These are phyloP conservation scores for Lampropteryx suffumata DNA, from an alignment of 2,888 invertebrate species.

Conservation along the genomic window DNA sequence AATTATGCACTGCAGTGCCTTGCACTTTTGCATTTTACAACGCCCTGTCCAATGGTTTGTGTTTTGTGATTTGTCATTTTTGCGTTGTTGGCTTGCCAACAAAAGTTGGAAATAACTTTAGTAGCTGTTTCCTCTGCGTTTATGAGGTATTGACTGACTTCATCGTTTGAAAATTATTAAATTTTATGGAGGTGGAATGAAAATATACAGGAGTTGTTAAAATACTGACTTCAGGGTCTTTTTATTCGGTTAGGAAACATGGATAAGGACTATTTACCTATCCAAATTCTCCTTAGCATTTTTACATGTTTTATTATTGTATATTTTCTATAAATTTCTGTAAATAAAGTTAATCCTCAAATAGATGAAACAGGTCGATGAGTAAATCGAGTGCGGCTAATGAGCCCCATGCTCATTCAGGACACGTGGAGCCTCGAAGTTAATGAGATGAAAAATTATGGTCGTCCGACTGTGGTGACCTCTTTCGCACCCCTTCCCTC, in stretches of 20 bases:
- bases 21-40: slow-evolving; percentile 1
- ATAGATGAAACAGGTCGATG: slow-evolving; percentile 42
- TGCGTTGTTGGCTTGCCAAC: slow-evolving; percentile 22
- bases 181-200: background rate
- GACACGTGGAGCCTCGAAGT: slow-evolving; percentile 57
- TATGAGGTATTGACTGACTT: slow-evolving; percentile 18
- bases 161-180: slow-evolving; percentile 9
- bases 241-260: too few species aligned
- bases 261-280: too few species aligned
- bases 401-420: slow-evolving; percentile 67
- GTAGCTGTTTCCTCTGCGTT: slow-evolving; percentile 22
- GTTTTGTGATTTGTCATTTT: slow-evolving; percentile 21
- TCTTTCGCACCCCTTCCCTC: slow-evolving; percentile 64
- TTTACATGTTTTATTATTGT: too few species aligned
- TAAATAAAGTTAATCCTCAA: slow-evolving; percentile 29
- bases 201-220: too few species aligned
- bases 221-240: too few species aligned
- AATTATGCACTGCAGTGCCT: slow-evolving; percentile 16
- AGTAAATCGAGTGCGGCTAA: slow-evolving; percentile 48
- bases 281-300: too few species aligned
- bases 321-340: background rate
- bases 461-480: slow-evolving; percentile 72
- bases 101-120: slow-evolving; percentile 29
- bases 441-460: slow-evolving; percentile 79
- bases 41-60: slow-evolving; percentile 1